These are phyloP conservation scores for Brachystomella parvula DNA, from an alignment of 1,140 invertebrate genomes.

Conservation along the genomic window DNA sequence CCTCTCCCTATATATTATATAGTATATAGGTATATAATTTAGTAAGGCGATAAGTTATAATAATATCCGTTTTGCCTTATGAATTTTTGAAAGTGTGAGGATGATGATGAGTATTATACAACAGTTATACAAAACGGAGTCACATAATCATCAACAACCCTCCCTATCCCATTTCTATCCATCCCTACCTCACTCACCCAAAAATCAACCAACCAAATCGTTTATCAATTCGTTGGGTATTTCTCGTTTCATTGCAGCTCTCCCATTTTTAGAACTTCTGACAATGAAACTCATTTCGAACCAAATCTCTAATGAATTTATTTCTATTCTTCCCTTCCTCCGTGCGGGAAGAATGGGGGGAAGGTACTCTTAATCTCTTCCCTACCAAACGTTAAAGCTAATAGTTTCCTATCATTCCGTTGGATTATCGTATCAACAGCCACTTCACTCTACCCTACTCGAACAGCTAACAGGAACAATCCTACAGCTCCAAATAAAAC, in stretches of 20 bases:
- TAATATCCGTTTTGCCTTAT: too few relatives aligned
- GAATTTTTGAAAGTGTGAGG: constrained; percentile 3
- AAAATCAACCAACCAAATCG: constrained; percentile 29
- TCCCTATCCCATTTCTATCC: too few relatives aligned
- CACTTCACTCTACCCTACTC: too few relatives aligned
- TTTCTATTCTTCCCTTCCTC: constrained; percentile 19
- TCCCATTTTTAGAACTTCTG: constrained; percentile 1
- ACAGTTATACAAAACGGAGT: neutral
- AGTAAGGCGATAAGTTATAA: too few relatives aligned
- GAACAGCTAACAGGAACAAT: too few relatives aligned
- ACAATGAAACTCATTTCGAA: constrained; percentile 36
- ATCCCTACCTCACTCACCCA: too few relatives aligned
- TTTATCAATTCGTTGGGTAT: constrained; percentile 33
- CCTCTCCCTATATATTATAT: too few relatives aligned
- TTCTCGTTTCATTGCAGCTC: constrained; percentile 32
- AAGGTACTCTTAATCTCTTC: neutral
- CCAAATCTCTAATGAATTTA: constrained; percentile 37
- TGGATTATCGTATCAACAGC: neutral
- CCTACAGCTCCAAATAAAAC: too few relatives aligned
- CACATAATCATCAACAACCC: neutral
- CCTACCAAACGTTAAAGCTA: constrained; percentile 4
- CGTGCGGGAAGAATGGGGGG: neutral
- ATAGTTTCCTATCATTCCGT: constrained; percentile 8
- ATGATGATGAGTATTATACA: neutral
- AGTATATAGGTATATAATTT: too few relatives aligned